Evolutionary conservation across 2,113 vertebrate species (phyloP).

Genomic region (Gymnorhina tibicen): DNA sequence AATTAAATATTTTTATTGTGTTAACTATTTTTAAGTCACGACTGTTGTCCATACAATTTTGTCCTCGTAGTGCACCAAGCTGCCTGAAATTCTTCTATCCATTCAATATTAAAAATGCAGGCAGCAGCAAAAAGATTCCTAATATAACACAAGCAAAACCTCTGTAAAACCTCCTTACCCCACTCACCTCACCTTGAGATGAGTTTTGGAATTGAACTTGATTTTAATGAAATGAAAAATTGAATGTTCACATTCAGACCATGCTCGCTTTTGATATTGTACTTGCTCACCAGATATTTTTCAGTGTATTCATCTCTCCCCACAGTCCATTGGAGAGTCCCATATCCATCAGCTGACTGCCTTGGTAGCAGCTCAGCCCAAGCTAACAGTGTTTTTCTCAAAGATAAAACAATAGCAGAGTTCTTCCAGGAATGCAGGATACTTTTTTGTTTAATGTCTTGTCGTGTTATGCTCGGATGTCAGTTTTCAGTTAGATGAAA

Average conservation of each 20-base stretch:
- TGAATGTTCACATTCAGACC: not conserved
- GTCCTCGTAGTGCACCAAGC: not conserved
- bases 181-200: not conserved
- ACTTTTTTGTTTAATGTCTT: not conserved
- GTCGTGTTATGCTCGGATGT: not conserved
- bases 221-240: not conserved
- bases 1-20: not conserved
- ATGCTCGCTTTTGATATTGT: not conserved
- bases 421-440: not conserved
- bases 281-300: not conserved
- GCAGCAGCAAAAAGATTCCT: not conserved
- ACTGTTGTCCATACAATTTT: not conserved
- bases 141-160: not conserved
- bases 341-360: not conserved
- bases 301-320: not conserved
- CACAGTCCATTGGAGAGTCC: not conserved
- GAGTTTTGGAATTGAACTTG: not conserved
- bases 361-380: not conserved
- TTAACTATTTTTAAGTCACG: not conserved
- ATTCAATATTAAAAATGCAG: not conserved
- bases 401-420: not conserved
- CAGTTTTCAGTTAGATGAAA: conserved; percentile 35
- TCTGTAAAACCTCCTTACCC: not conserved
- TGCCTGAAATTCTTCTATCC: not conserved
- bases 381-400: not conserved